Percentiles rank a stretch among this genome's conserved stretches.
Conservation (phyloP, 2,113 vertebrate species). For the Psittacara wagleri region DNA sequence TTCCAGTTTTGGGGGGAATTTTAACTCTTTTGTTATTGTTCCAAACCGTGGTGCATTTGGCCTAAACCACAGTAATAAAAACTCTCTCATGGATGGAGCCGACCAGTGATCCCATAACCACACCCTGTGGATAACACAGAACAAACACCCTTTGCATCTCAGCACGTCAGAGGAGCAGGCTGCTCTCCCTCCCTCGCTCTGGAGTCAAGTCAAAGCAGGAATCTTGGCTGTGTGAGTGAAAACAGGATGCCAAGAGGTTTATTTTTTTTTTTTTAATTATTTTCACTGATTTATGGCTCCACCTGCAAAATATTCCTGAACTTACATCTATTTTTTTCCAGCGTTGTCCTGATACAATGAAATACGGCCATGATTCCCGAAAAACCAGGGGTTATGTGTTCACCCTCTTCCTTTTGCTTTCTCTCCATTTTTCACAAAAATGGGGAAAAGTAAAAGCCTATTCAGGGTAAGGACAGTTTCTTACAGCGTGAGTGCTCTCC, state of each 20-base stretch:
- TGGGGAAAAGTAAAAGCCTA: neutral
- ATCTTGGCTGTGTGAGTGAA: neutral
- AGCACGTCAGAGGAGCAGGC: neutral
- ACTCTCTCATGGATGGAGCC: neutral
- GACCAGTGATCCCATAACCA: neutral
- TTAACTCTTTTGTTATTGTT: neutral
- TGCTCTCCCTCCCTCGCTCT: neutral
- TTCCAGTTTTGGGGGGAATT: neutral
- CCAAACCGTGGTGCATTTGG: neutral
- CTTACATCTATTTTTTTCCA: neutral
- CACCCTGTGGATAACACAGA: neutral
- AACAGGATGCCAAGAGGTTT: neutral
- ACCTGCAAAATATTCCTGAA: neutral
- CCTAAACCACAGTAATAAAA: neutral
- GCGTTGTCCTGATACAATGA: accelerated
- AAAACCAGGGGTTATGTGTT: neutral
- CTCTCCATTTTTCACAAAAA: neutral
- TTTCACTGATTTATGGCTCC: neutral
- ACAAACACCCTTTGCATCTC: neutral
- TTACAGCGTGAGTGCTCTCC: accelerated
- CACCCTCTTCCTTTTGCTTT: neutral
- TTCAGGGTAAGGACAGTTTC: neutral
- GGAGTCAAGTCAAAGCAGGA: conserved; percentile 25
- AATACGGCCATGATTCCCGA: neutral
- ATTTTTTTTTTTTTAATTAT: neutral